Conservation (phyloP, 2,113 vertebrate species). For the Tachysurus vachellii region DNA sequence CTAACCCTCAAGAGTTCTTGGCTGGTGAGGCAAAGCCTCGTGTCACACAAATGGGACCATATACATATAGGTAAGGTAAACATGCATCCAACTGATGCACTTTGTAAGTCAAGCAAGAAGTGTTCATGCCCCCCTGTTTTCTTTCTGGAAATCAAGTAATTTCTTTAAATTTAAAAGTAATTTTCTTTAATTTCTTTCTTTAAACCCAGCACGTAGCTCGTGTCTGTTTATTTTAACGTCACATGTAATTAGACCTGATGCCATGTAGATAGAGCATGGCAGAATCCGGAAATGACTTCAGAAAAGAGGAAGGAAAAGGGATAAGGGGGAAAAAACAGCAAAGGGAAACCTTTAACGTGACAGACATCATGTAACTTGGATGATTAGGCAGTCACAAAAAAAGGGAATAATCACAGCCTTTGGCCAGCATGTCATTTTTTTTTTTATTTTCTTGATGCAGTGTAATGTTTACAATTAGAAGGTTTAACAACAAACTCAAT, state of each 20-base stretch:
- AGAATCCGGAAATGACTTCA: slow-evolving; percentile 26
- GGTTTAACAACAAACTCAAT: background rate
- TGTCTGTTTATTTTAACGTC: background rate
- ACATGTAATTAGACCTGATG: background rate
- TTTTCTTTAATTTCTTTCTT: background rate
- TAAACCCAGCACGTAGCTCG: background rate
- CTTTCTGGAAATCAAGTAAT: background rate
- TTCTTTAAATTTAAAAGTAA: background rate
- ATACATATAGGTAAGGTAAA: slow-evolving; percentile 86
- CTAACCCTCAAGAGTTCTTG: slow-evolving; percentile 87
- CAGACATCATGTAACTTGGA: background rate
- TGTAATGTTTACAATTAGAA: background rate
- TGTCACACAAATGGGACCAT: slow-evolving; percentile 87
- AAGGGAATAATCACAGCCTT: background rate
- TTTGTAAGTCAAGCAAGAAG: background rate
- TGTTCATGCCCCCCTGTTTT: background rate
- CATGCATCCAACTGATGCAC: background rate
- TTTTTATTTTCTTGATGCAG: background rate
- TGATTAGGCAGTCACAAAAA: background rate
- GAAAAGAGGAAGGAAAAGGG: background rate
- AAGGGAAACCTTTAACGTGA: background rate
- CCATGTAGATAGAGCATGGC: background rate
- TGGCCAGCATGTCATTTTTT: background rate
- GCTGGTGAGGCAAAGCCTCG: slow-evolving; percentile 76
- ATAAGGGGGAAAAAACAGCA: slow-evolving; percentile 17